These are phyloP conservation scores for Paedocypris sp. DNA, from an alignment of 2,113 vertebrate species.

Conservation along the genomic window DNA sequence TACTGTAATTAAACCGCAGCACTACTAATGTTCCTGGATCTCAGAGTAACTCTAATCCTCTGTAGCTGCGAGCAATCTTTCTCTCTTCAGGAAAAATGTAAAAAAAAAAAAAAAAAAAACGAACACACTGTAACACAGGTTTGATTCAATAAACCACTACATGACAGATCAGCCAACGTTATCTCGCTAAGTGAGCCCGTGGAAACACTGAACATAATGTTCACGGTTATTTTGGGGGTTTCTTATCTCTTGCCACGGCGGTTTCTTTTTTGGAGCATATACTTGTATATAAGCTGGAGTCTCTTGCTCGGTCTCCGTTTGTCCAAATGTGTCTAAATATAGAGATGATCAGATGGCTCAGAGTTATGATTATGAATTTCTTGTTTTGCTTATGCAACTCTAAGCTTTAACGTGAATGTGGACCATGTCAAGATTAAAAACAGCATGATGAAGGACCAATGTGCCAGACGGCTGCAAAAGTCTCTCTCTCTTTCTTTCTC, in stretches of 20 bases:
- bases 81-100: no score
- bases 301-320: background rate
- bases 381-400: slow-evolving; percentile 44
- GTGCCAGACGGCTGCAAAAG: slow-evolving; percentile 25
- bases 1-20: no score
- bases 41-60: no score
- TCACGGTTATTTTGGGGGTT: background rate
- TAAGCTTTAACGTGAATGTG: slow-evolving; percentile 33
- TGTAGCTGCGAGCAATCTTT: no score
- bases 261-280: background rate
- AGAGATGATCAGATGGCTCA: slow-evolving; percentile 37
- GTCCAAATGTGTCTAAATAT: slow-evolving; percentile 26
- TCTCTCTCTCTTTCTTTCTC: slow-evolving; percentile 27
- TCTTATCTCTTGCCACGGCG: background rate
- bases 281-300: background rate
- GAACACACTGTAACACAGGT: no score
- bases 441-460: slow-evolving; percentile 32
- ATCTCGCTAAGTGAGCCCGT: no score
- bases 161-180: no score
- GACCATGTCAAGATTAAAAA: slow-evolving; percentile 31
- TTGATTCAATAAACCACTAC: no score
- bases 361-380: slow-evolving; percentile 35
- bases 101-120: no score
- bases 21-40: no score
- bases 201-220: background rate